phyloP scores from a whole-genome alignment of 2,888 invertebrate genomes.

The Drosophila phalerata region DNA sequence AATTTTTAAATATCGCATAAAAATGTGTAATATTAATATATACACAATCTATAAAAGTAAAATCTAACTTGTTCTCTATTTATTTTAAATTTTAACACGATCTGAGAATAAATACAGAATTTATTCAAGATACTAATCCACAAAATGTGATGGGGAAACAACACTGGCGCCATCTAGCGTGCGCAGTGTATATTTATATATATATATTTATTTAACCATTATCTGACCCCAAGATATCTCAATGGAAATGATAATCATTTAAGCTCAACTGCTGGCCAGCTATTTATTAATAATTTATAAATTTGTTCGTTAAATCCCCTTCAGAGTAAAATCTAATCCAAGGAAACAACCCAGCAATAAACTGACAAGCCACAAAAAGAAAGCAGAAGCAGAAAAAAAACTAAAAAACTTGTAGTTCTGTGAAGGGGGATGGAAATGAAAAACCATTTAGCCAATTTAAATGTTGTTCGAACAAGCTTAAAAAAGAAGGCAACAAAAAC shows the following conservation, averaged over 20 bases:
- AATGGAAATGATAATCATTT: slow-evolving; percentile 1
- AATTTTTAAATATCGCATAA: neutral
- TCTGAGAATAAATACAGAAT: neutral
- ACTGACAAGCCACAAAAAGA: slow-evolving; percentile 33
- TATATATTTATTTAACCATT: neutral
- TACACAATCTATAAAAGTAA: neutral
- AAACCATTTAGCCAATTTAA: slow-evolving; percentile 75
- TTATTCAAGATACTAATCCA: neutral
- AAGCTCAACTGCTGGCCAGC: neutral
- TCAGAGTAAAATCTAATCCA: slow-evolving; percentile 44
- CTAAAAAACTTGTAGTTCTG: slow-evolving; percentile 13
- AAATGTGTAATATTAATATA: too few relatives aligned
- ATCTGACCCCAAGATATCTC: neutral
- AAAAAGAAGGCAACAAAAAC: slow-evolving; percentile 36
- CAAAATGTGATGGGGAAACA: neutral
- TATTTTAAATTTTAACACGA: neutral
- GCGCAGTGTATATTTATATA: too few relatives aligned
- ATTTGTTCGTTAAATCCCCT: slow-evolving; percentile 3
- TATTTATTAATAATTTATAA: slow-evolving; percentile 50
- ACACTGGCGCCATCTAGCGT: neutral
- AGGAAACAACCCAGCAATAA: slow-evolving; percentile 17
- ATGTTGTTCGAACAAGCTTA: slow-evolving; percentile 69
- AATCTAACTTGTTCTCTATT: neutral
- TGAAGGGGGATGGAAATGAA: slow-evolving; percentile 45
- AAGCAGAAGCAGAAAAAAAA: neutral